A percentile compares a stretch with the other conserved stretches of the same genome.
These are phyloP conservation scores for Corythaixoides concolor DNA, from an alignment of 2,113 vertebrate species.

Conservation along the genomic window DNA sequence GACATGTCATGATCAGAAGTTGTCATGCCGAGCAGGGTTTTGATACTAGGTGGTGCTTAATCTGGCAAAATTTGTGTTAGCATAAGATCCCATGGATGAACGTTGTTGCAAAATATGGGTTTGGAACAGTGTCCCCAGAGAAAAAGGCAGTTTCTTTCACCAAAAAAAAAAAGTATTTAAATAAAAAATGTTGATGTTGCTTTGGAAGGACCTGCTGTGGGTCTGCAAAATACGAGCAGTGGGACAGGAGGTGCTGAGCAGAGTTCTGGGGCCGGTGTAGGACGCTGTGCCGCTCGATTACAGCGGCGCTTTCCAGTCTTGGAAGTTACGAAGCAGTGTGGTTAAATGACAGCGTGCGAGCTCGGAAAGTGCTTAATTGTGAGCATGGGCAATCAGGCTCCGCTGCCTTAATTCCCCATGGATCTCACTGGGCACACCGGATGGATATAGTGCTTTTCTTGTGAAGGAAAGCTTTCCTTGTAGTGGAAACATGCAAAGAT, in stretches of 20 bases:
- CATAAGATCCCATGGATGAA: neutral
- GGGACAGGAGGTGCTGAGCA: neutral
- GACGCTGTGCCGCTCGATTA: neutral
- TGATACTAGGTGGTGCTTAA: neutral
- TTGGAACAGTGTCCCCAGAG: neutral
- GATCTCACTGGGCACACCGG: too few relatives aligned
- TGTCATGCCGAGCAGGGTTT: neutral
- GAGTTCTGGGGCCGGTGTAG: neutral
- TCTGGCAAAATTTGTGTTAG: neutral
- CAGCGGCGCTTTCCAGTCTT: fast-evolving
- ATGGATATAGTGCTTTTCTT: neutral
- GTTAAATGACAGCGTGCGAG: too few relatives aligned
- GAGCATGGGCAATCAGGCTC: neutral
- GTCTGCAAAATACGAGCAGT: neutral
- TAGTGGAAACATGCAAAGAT: neutral
- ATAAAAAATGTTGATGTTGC: neutral
- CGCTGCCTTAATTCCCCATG: neutral
- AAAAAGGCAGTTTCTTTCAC: neutral
- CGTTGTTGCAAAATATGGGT: neutral
- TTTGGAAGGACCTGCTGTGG: neutral
- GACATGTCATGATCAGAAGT: neutral
- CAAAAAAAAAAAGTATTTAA: neutral
- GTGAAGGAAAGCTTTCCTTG: too few relatives aligned
- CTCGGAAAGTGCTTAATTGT: neutral
- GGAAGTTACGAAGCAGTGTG: neutral